These are phyloP conservation scores for Cladorhizidae sp. DNA, from an alignment of 37 sponge, comb jelly and placozoan species.

Conservation along the genomic window DNA sequence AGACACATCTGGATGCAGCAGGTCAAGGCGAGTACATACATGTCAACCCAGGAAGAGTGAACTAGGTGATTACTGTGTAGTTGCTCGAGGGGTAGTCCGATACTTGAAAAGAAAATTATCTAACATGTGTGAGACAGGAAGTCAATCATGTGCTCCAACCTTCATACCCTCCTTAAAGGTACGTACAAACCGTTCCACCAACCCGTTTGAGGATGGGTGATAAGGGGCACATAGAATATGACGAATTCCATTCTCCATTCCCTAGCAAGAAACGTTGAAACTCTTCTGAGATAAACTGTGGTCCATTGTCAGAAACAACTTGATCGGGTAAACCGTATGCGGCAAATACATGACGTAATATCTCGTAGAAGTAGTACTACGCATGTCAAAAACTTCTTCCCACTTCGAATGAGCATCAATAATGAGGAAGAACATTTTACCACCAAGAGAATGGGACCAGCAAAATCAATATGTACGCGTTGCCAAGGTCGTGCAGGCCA, in stretches of 20 bases:
- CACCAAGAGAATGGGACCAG: background rate
- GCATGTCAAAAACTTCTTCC: slow-evolving; percentile 5
- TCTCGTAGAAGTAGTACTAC: slow-evolving; percentile 1
- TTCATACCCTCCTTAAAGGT: background rate
- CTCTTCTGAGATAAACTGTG: slow-evolving; percentile 37
- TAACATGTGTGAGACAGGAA: background rate
- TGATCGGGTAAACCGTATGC: slow-evolving; percentile 15
- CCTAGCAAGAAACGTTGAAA: slow-evolving; percentile 8
- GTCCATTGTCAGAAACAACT: slow-evolving; percentile 42
- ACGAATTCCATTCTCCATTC: slow-evolving; percentile 6
- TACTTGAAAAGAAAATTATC: background rate
- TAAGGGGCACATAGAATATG: background rate
- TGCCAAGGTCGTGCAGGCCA: slow-evolving; percentile 36
- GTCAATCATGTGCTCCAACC: background rate
- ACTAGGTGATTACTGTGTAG: background rate
- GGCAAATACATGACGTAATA: slow-evolving; percentile 24
- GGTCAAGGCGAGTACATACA: background rate
- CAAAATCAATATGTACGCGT: slow-evolving; percentile 31
- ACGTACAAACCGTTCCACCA: background rate
- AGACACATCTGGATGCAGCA: background rate
- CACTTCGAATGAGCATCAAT: slow-evolving; percentile 27
- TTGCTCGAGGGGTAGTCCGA: background rate
- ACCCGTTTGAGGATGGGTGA: background rate
- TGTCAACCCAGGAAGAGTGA: background rate
- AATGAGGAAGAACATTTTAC: background rate